Evolutionary conservation across 2,888 invertebrate species (phyloP).

Genomic region (Galerucella pusilla): DNA sequence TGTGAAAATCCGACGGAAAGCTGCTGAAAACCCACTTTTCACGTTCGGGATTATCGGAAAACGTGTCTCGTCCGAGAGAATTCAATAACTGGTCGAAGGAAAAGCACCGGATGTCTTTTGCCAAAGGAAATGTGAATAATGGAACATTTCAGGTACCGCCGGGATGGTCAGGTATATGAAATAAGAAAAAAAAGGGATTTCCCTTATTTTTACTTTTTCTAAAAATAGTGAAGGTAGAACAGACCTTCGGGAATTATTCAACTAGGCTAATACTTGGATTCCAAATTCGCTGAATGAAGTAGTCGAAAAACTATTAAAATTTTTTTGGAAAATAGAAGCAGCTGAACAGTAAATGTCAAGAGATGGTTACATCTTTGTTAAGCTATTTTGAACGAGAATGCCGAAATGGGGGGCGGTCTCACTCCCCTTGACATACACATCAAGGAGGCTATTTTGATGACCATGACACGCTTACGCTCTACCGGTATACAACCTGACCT

Average conservation of each 20-base stretch:
- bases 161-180: constrained; percentile 27
- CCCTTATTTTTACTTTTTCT: constrained; percentile 5
- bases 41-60: constrained; percentile 43
- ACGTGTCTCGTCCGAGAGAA: constrained; percentile 41
- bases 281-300: too few species aligned
- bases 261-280: neutral
- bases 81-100: constrained; percentile 44
- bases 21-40: constrained; percentile 39
- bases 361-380: too few species aligned
- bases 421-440: too few species aligned
- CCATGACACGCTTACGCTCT: too few species aligned
- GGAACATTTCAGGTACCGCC: constrained; percentile 24
- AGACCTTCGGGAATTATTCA: neutral
- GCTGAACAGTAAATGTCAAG: too few species aligned
- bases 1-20: constrained; percentile 24
- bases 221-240: neutral
- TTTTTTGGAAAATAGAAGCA: too few species aligned
- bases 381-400: too few species aligned
- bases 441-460: too few species aligned
- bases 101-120: constrained; percentile 38
- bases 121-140: constrained; percentile 36
- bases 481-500: too few species aligned
- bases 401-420: too few species aligned
- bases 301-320: neutral
- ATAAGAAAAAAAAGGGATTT: constrained; percentile 26